Base-by-base conservation (phyloP, 2,113 vertebrate species). In the Vidua macroura region DNA sequence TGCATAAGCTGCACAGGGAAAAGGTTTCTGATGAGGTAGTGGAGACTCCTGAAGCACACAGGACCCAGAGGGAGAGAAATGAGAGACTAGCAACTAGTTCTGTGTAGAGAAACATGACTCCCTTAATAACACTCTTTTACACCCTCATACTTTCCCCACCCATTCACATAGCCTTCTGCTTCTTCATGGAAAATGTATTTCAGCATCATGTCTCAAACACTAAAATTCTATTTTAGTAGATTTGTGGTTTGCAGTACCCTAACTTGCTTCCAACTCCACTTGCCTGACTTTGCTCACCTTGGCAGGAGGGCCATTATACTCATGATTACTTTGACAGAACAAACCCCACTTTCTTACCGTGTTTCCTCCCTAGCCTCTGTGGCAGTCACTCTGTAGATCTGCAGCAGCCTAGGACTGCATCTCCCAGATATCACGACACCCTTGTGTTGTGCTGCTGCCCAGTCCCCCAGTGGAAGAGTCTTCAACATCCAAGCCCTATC, bases 351-450 rank as follows among this genome's bases (percentile, higher is more conserved):
- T 90, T 60, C 43, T 78, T 44, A 23, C 6, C 7, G 2, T 7
- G 6, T 46, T 43, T 67, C 31, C 44, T 76, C 62, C 30, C 22
- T 14, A 5, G 12, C 6, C 27, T 68, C 49, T 68, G 30, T 39
- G 15, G 52, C 48, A 67, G 30, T 11, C 35, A 19, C 69, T 83
- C 44, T 25, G 5, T 10, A 60, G 27, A 59, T 43, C 27, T 60
- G 30, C 10, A 82, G 39, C 21, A 63, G 11, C 7, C 24, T 31
- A 13, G 39, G 86, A 25, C 13, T 12, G 31, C 39, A 35, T 13
- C 9, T 68, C 33, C 23, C 31, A 75, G 15, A 19, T 7, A 19
- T 15, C 24, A n/a, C 0, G 0, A 18, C 5, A 49, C 7, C 7
- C 62, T 63, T 18, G 43, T 33, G 15, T 13, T 68, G 28, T 43